Evolutionary conservation across 1,140 invertebrate species (phyloP), one percentile per base, ranked within the genome.

Genomic region (Trichogramma pretiosum): DNA sequence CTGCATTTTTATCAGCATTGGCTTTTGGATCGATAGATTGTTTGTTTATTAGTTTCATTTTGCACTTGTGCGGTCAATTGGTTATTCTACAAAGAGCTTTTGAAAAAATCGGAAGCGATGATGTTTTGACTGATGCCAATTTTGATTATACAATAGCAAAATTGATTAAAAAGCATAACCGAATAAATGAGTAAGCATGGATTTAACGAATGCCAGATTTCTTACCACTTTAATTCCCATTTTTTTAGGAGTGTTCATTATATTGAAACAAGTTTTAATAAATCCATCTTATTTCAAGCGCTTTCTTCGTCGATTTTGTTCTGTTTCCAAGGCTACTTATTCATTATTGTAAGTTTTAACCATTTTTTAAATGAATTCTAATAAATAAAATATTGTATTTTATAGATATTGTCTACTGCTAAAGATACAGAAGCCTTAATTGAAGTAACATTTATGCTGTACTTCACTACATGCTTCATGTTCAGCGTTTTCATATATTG

Each of bases 21-120:
- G 41, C 59, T 65, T n/a, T 47, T 73, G 44, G 54, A 48, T 11
- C 55, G 68, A 3, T 42, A 66, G 3, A 60, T 51, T 2, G 35
- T 59, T 10, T 45, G 52, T 1, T 51, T 66, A 10, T 53, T 9
- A 18, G 5, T 4, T 68, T 67, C 22, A 60, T 66, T 22, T 3
- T 46, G 2, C 61, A 65, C 13, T 68, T 50, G 3, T 43, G 48
- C 22, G 48, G 36, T 8, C 48, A 50, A 30, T 34, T 40, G 43
- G 53, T 52, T 5, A 28, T 7, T 28, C 11, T 28, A 11, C 24
- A 21, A 44, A 21, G 9, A 44, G 17, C 8, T 2, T 24, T 14
- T 28, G 30, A 14, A 21, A 39, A 21, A 39, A 22, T 39, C 8
- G 5, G 21, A 39, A 16, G 11, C 5, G 11, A 28, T 28, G 24